Base-by-base conservation (phyloP, 1,140 invertebrate genomes). In the Drosophila lowei region DNA sequence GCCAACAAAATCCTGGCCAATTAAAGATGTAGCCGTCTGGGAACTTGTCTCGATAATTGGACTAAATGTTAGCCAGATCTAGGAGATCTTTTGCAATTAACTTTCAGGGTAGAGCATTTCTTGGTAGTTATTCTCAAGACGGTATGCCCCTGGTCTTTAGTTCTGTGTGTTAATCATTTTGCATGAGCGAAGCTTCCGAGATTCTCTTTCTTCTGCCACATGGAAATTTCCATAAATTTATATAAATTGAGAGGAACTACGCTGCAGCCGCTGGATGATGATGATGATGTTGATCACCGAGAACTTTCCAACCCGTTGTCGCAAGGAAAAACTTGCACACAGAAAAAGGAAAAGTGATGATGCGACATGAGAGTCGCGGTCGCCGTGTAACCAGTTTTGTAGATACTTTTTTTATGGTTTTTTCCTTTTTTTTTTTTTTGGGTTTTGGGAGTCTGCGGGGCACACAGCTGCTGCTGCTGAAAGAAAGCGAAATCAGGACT, bases 401-500 rank as follows among this genome's bases (percentile, higher is more conserved):
- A 11, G 34, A 62, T 47, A 44, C 47, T 52, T 38, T 64, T 62
- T 38, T 15, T 18, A 47, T 48, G 25, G 28, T 28, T 38, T 62
- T 61, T 56, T 7, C 6, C 30, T 52, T 56, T 28, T 38, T 62
- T 61, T 56, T 7, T 8, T 41, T 52, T 56, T 66, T 74, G 18
- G 49, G 41, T 56, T 66, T 74, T 23, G 49, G 41, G 41, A 18
- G 42, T 43, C 55, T 54, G 18, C 15, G 18, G 9, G 46, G 23
- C 53, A 60, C 56, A 9, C 62, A 57, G 47, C 60, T 63, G 50
- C 74, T 68, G 5, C 61, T 63, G 62, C 50, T 46, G 42, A 48
- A 54, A 56, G 79, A 86, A 86, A 86, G 83, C 83, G 83, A 86
- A 83, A 75, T 83, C 84, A 86, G 83, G 83, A 86, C 78, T 49